Base-by-base conservation (phyloP, 2,888 invertebrate genomes). In the Zaprionus bogoriensis region DNA sequence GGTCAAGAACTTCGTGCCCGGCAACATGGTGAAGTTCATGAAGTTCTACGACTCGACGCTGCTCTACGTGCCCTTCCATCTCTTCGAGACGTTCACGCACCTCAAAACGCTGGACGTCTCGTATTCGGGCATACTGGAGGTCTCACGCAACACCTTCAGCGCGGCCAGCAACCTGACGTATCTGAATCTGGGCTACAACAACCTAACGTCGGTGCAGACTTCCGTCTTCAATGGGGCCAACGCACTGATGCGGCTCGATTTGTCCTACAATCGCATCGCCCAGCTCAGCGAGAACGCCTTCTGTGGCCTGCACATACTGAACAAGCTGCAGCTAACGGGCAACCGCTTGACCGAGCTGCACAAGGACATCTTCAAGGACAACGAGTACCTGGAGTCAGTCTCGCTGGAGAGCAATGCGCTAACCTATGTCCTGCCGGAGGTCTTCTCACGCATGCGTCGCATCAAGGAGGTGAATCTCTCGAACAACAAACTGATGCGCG, bases 21-120 rank as follows among this genome's bases (percentile, higher is more conserved):
- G 87, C 0, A 88, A 89, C 41, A 78, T 83, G 74, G 89, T 89
- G 4, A 90, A 88, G 68, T 90, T 89, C 58, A 90, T 91, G 88
- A 91, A 91, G 53, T 91, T 91, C 73, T 91, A 90, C 64, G 89
- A 90, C 12, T 91, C 91, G 0, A 75, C 87, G 4, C 48, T 91
- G 47, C 71, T 90, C 46, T 90, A 89, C 65, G 77, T 91, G 67
- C 91, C 91, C 3, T 89, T 89, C 4, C 90, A 90, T 53, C 54
- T 91, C 4, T 91, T 91, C 63, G 90, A 90, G 46, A 81, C 86
- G 1, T 90, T 90, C 27, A 78, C 77, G 0, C 79, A 85, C 12
- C 64, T 91, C 0, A 88, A 89, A 41, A 90, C 90, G 0, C 68
- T 91, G 39, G 91, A 91, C 60, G 87, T 90, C 0, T 89, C 90